Conservation (phyloP, 2,797 vertebrate species). For the Galaxias olidus region DNA sequence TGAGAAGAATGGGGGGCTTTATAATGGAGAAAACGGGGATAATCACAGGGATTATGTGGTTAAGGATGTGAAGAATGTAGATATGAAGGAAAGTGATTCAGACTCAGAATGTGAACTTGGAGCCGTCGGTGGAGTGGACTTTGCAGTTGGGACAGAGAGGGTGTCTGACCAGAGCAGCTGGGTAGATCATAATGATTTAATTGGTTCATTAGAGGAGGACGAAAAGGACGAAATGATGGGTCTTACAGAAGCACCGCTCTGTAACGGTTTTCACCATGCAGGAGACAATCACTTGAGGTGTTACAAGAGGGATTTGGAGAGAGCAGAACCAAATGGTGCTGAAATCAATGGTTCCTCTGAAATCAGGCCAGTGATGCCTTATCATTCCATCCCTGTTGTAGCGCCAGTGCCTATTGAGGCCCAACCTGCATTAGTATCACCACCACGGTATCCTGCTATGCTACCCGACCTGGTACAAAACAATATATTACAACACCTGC, state of each 20-base stretch:
- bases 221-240: constrained; percentile 55
- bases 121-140: constrained; percentile 86
- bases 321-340: constrained; percentile 51
- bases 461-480: constrained; percentile 79
- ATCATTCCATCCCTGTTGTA: constrained; percentile 72
- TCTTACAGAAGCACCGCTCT: constrained; percentile 46
- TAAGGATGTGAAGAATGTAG: constrained; percentile 70
- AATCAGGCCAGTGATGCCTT: constrained; percentile 69
- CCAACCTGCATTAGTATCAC: constrained; percentile 59
- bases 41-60: constrained; percentile 48
- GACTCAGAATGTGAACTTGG: constrained; percentile 82
- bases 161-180: constrained; percentile 60
- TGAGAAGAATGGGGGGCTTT: constrained; percentile 72
- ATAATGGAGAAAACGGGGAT: constrained; percentile 64
- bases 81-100: constrained; percentile 74
- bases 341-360: constrained; percentile 45
- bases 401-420: constrained; percentile 68
- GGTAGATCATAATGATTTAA: constrained; percentile 81
- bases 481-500: constrained; percentile 79
- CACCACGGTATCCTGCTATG: constrained; percentile 69
- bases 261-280: constrained; percentile 79
- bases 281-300: constrained; percentile 57
- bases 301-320: constrained; percentile 61
- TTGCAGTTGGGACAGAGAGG: constrained; percentile 53
- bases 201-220: constrained; percentile 76